phyloP scores from a whole-genome alignment of 2,797 vertebrate genomes.

The Xerus rutilus region DNA sequence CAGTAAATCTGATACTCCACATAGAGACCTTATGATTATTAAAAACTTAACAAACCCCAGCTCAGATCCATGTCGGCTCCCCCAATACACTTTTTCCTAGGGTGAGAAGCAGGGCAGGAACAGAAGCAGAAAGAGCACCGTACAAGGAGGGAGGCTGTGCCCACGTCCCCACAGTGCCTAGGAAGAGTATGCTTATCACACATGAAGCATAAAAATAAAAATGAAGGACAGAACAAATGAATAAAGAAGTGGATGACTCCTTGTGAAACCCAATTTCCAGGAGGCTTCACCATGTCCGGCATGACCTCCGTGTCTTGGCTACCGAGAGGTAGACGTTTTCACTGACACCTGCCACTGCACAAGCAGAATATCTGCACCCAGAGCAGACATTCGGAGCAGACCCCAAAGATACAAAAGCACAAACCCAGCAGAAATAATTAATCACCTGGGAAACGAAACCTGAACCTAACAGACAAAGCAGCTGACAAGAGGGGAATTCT shows the following conservation, averaged over 20 bases:
- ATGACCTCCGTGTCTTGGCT: background rate
- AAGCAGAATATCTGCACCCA: background rate
- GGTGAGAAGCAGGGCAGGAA: background rate
- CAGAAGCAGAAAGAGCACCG: too few relatives aligned
- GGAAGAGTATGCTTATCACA: too few relatives aligned
- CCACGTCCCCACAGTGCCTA: fast-evolving
- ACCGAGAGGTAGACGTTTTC: background rate
- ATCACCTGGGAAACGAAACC: constrained; percentile 61
- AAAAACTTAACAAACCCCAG: background rate
- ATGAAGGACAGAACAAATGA: background rate
- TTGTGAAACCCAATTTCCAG: background rate
- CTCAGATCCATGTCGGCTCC: background rate
- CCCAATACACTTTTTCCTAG: background rate
- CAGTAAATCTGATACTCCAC: background rate
- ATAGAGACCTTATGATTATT: background rate
- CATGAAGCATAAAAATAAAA: background rate
- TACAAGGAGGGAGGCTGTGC: fast-evolving
- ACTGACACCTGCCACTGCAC: background rate
- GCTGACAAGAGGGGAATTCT: constrained; percentile 58
- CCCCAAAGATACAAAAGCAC: background rate
- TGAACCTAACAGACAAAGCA: constrained; percentile 55
- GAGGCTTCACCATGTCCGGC: background rate
- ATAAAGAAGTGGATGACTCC: background rate
- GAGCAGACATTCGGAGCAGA: background rate
- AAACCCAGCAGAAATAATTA: constrained; percentile 3